phyloP scores from a whole-genome alignment of 2,888 invertebrate genomes.

The Drosophila cognata region DNA sequence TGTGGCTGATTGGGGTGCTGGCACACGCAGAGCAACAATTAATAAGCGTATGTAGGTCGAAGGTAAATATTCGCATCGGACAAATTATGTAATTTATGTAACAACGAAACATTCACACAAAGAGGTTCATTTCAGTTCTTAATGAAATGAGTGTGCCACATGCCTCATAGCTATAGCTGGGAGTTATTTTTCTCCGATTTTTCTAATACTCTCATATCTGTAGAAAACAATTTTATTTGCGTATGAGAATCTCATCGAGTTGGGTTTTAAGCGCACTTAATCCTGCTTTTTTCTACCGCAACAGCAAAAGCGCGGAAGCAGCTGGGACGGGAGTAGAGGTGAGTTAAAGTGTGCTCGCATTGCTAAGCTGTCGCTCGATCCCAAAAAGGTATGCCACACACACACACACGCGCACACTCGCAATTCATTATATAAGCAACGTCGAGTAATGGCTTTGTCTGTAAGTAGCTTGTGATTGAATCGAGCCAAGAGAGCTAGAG shows the following conservation, averaged over 20 bases:
- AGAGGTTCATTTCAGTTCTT: neutral
- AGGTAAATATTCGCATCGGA: neutral
- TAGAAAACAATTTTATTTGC: slow-evolving; percentile 18
- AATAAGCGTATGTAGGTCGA: slow-evolving; percentile 2
- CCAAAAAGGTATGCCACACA: slow-evolving; percentile 41
- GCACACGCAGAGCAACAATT: slow-evolving; percentile 12
- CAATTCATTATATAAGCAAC: slow-evolving; percentile 61
- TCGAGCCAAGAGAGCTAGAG: slow-evolving; percentile 57
- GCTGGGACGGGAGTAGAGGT: neutral
- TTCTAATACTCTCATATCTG: slow-evolving; percentile 22
- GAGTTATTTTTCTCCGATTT: neutral
- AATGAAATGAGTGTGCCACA: slow-evolving; percentile 15
- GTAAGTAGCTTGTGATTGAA: slow-evolving; percentile 81
- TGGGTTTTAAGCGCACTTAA: slow-evolving; percentile 70
- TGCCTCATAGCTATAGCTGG: slow-evolving; percentile 4
- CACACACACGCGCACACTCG: slow-evolving; percentile 27
- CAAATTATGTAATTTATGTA: neutral
- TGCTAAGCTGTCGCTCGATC: slow-evolving; percentile 44
- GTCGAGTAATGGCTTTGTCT: slow-evolving; percentile 73
- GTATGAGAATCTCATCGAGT: slow-evolving; percentile 64
- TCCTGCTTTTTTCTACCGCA: slow-evolving; percentile 75
- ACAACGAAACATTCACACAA: neutral
- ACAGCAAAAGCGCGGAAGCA: slow-evolving; percentile 13
- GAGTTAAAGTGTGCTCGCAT: slow-evolving; percentile 25
- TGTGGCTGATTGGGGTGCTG: slow-evolving; percentile 6